Evolutionary conservation across 92 coral and sea anemone genomes (phyloP).

Genomic region (Siderastrea siderea): DNA sequence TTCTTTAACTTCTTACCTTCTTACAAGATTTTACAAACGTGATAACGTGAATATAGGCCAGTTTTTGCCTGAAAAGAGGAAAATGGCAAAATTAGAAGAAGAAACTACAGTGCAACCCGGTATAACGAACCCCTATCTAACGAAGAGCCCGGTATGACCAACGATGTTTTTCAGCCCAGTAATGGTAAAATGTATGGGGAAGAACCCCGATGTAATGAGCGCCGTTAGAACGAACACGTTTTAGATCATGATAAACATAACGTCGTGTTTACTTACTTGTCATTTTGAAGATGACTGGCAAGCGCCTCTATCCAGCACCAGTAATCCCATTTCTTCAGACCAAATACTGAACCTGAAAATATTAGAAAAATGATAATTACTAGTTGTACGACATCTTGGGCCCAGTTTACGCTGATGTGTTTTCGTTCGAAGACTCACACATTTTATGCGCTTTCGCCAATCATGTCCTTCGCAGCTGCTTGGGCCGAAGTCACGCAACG

Average conservation of each 20-base stretch:
- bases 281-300: conserved; percentile 67
- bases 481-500: too few relatives aligned
- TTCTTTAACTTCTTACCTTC: conserved; percentile 55
- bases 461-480: too few relatives aligned
- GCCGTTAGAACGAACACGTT: neutral
- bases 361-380: neutral
- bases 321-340: conserved; percentile 88
- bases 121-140: too few relatives aligned
- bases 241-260: neutral
- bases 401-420: too few relatives aligned
- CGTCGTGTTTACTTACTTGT: conserved; percentile 55
- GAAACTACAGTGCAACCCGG: too few relatives aligned
- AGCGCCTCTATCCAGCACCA: conserved; percentile 92
- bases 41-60: conserved; percentile 79
- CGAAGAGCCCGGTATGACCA: too few relatives aligned
- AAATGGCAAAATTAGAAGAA: neutral
- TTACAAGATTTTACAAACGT: conserved; percentile 84
- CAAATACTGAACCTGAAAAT: conserved; percentile 81
- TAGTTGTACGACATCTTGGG: too few relatives aligned
- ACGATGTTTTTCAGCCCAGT: too few relatives aligned
- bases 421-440: too few relatives aligned
- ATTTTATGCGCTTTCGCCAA: too few relatives aligned
- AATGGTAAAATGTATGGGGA: too few relatives aligned
- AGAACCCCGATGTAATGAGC: neutral
- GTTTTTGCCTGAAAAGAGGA: conserved; percentile 62